Evolutionary conservation across 2,797 vertebrate genomes (phyloP).

Genomic region (Furcifer pardalis): DNA sequence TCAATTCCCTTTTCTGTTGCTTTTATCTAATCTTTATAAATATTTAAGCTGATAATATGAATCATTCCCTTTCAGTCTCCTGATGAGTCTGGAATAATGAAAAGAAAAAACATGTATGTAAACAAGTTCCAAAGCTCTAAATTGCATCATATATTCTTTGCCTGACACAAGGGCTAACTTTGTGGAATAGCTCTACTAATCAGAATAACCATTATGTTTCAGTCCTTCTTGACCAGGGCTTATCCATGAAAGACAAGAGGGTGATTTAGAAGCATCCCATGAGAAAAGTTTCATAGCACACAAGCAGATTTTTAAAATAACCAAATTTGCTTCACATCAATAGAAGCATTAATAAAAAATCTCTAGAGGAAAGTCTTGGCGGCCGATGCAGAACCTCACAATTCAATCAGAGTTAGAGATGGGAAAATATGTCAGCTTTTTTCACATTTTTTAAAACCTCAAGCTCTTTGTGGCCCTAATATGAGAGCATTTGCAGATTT

Average conservation of each 20-base stretch:
- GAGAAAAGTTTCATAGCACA: background rate
- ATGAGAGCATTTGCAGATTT: background rate
- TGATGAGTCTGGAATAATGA: slow-evolving; percentile 27
- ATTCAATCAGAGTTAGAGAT: background rate
- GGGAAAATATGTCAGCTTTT: background rate
- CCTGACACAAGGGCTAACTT: slow-evolving; percentile 12
- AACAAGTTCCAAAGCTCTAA: slow-evolving; percentile 40
- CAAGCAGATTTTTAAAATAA: background rate
- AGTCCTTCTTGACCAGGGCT: background rate
- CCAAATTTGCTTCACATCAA: background rate
- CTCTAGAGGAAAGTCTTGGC: background rate
- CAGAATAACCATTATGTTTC: background rate
- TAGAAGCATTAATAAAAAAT: background rate
- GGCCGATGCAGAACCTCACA: background rate
- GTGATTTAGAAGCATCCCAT: background rate
- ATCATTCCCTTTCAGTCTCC: slow-evolving; percentile 14
- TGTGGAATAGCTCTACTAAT: slow-evolving; percentile 23
- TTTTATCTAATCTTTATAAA: slow-evolving; percentile 48
- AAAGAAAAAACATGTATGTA: slow-evolving; percentile 54
- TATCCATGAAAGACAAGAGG: background rate
- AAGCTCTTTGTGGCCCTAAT: background rate
- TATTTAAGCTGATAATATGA: slow-evolving; percentile 43
- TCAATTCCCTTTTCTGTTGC: slow-evolving; percentile 38
- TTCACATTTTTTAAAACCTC: background rate
- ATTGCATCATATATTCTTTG: background rate